These are phyloP conservation scores for Drosophila colorata DNA, from an alignment of 2,888 invertebrate genomes.

Conservation along the genomic window DNA sequence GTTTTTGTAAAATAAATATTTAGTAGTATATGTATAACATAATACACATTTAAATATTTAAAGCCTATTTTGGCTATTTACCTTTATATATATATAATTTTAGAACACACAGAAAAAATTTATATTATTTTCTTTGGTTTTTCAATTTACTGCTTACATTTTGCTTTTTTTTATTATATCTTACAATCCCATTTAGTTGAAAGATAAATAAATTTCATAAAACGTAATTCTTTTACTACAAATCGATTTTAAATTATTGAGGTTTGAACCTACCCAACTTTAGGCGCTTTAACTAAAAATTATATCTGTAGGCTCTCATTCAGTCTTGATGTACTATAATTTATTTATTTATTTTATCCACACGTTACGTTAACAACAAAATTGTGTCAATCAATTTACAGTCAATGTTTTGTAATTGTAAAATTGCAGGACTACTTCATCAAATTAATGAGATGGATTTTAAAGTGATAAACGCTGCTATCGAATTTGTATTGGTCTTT, in stretches of 20 bases:
- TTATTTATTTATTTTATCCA: background rate
- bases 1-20: constrained; percentile 1
- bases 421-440: constrained; percentile 85
- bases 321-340: background rate
- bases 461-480: constrained; percentile 82
- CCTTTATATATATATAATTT: background rate
- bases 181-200: background rate
- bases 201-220: background rate
- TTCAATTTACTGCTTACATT: background rate
- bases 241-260: too few species aligned
- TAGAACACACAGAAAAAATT: background rate
- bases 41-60: constrained; percentile 1
- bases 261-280: background rate
- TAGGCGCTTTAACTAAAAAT: background rate
- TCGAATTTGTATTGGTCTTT: constrained; percentile 80
- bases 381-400: constrained; percentile 50
- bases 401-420: constrained; percentile 66
- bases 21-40: background rate
- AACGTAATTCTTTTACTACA: background rate
- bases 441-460: constrained; percentile 85
- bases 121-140: background rate
- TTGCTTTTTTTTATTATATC: background rate
- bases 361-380: constrained; percentile 16
- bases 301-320: background rate
- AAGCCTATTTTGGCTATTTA: background rate